Percentiles rank a stretch among this genome's conserved stretches.
Evolutionary conservation across 2,797 vertebrate genomes (phyloP).

Genomic region (Aselliscus stoliczkanus): DNA sequence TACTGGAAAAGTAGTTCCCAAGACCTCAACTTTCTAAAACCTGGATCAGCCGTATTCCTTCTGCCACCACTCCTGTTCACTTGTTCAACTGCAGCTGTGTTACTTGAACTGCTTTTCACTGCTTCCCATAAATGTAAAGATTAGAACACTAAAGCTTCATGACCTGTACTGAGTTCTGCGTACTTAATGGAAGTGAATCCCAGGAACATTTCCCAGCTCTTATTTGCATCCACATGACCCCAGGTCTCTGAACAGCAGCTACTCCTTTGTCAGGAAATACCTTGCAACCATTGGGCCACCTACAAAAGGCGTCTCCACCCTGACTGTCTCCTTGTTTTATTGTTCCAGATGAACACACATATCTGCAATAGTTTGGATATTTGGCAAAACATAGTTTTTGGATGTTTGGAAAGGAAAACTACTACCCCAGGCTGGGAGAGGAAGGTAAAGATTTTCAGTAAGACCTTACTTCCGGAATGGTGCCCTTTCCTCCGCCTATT

Average conservation of each 20-base stretch:
- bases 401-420: not conserved
- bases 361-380: conserved; percentile 46
- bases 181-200: conserved; percentile 59
- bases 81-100: not conserved
- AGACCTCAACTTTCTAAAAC: conserved; percentile 25
- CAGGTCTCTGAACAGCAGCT: not conserved
- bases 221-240: conserved; percentile 51
- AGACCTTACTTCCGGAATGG: not conserved
- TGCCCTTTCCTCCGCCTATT: not conserved
- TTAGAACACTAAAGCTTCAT: conserved; percentile 54
- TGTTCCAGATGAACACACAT: not conserved
- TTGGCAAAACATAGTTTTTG: not conserved
- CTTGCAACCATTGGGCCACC: not conserved
- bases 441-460: not conserved
- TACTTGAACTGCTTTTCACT: not conserved
- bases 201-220: conserved; percentile 53
- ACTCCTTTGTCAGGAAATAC: not conserved
- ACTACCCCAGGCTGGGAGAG: not conserved
- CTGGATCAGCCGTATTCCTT: not conserved
- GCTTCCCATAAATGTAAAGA: conserved; percentile 1
- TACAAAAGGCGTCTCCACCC: not conserved
- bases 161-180: conserved; percentile 60
- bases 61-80: not conserved
- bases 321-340: not conserved
- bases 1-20: not conserved